Conservation (phyloP, 2,888 invertebrate species). For the Leucania comma region DNA sequence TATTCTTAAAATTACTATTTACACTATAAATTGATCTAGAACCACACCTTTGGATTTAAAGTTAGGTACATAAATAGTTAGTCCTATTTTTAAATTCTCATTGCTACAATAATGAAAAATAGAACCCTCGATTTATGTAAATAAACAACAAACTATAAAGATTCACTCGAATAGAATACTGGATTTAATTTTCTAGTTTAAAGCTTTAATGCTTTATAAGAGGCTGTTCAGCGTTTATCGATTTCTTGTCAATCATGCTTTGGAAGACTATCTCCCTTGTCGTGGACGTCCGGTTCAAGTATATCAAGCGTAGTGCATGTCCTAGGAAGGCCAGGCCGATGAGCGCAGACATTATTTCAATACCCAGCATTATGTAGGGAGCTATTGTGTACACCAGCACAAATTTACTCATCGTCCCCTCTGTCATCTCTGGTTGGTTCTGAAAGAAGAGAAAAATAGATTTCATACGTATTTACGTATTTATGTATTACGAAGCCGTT, state of each 20-base stretch:
- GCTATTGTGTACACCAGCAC: constrained; percentile 71
- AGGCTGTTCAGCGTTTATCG: constrained; percentile 9
- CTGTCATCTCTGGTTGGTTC: constrained; percentile 76
- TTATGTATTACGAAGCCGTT: too few species aligned
- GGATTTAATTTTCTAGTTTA: background rate
- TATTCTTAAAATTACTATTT: constrained; percentile 28
- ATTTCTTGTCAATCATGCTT: background rate
- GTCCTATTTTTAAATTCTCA: background rate
- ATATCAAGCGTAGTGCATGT: constrained; percentile 42
- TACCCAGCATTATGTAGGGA: constrained; percentile 67
- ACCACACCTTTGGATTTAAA: constrained; percentile 22
- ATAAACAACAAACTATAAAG: too few species aligned
- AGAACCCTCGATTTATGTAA: too few species aligned
- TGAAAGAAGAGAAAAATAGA: constrained; percentile 53
- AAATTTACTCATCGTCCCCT: constrained; percentile 66
- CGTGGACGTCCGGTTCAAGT: constrained; percentile 16
- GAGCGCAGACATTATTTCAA: constrained; percentile 64
- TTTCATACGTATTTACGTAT: too few species aligned
- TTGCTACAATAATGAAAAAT: background rate
- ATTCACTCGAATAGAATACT: background rate
- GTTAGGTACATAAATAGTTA: background rate
- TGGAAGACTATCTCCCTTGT: constrained; percentile 28
- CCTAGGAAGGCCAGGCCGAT: constrained; percentile 66
- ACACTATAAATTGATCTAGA: background rate
- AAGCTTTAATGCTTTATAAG: constrained; percentile 1